Evolutionary conservation across 2,113 vertebrate species (phyloP).

Genomic region (Peromyscus polionotus): DNA sequence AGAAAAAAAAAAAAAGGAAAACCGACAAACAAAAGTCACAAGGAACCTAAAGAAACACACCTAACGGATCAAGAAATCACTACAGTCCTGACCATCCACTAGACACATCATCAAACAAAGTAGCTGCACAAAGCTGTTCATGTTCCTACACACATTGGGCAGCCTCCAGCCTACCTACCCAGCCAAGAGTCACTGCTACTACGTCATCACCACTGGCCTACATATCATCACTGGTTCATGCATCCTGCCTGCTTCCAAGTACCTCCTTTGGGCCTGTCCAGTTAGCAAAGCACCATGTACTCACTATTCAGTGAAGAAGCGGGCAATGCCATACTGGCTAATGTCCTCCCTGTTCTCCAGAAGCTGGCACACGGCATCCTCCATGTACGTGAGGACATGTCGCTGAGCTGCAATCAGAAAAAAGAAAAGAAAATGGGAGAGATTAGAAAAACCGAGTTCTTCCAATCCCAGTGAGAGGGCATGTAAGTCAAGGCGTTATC

Average conservation of each 20-base stretch:
- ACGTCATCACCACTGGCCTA: conserved; percentile 64
- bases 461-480: conserved; percentile 43
- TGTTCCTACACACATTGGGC: not conserved
- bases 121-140: not conserved
- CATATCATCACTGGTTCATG: conserved; percentile 42
- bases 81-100: not conserved
- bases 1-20: not conserved
- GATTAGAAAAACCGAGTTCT: conserved; percentile 55
- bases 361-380: conserved; percentile 96
- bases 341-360: conserved; percentile 96
- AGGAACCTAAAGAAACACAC: not conserved
- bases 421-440: conserved; percentile 70
- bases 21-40: not conserved
- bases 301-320: conserved; percentile 99
- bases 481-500: conserved; percentile 23
- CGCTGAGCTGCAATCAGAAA: conserved; percentile 91
- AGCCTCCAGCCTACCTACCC: conserved; percentile 65
- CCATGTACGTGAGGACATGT: conserved; percentile 95
- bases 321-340: conserved; percentile 93
- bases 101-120: conserved; percentile 42
- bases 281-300: conserved; percentile 83
- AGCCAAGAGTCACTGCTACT: conserved; percentile 58
- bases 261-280: conserved; percentile 44
- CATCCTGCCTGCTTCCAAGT: conserved; percentile 71
- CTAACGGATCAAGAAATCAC: not conserved